phyloP scores from a whole-genome alignment of 2,113 vertebrate genomes.

The Heloderma charlesbogerti region DNA sequence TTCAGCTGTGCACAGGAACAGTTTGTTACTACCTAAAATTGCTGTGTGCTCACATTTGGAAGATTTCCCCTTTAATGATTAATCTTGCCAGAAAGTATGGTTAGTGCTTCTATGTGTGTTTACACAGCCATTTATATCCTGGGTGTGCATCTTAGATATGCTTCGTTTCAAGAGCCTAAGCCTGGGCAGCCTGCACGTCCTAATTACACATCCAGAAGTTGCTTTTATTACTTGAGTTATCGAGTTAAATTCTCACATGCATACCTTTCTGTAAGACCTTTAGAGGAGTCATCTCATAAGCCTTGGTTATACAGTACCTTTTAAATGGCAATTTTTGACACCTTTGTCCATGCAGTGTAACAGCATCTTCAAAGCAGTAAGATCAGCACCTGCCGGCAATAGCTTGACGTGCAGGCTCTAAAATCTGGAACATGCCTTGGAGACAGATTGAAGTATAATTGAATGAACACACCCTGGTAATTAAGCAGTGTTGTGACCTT shows the following conservation, averaged over 20 bases:
- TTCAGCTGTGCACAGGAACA: background rate
- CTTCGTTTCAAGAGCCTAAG: background rate
- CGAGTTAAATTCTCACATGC: constrained; percentile 23
- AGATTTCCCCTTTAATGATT: background rate
- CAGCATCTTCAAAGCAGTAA: constrained; percentile 67
- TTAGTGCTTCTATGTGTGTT: background rate
- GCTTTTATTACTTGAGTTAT: constrained; percentile 26
- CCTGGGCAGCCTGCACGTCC: background rate
- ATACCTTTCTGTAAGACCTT: constrained; percentile 10
- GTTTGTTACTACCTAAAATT: background rate
- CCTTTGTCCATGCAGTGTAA: constrained; percentile 44
- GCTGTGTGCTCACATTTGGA: background rate
- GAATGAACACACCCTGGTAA: constrained; percentile 67
- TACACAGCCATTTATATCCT: constrained; percentile 23
- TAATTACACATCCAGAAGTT: background rate
- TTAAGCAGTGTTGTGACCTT: constrained; percentile 68
- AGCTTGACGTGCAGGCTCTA: constrained; percentile 64
- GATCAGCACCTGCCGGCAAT: constrained; percentile 67
- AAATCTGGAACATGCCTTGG: constrained; percentile 70
- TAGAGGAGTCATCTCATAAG: background rate
- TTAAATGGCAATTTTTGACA: constrained; percentile 43
- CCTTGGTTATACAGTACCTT: constrained; percentile 26
- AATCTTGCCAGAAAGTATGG: background rate
- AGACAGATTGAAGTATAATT: constrained; percentile 69
- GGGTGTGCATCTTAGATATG: background rate